Evolutionary conservation across 2,797 vertebrate species (phyloP).

Genomic region (Aldrovandia affinis): DNA sequence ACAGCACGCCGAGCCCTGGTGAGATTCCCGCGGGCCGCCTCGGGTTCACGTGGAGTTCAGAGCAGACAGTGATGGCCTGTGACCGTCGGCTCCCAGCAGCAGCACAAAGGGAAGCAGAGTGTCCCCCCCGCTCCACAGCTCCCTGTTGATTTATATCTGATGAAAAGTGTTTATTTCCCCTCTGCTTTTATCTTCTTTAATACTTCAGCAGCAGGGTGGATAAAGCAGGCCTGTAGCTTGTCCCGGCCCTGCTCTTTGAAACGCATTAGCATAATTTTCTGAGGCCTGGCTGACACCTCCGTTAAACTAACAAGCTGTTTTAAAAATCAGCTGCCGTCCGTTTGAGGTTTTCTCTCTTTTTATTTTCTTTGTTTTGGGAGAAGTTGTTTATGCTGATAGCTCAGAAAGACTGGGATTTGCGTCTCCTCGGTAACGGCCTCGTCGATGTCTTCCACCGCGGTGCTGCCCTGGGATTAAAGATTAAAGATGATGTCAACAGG

Average conservation of each 20-base stretch:
- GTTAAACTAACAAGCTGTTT: neutral
- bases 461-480: no score
- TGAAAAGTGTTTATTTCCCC: conserved; percentile 24
- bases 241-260: neutral
- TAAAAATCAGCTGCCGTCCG: no score
- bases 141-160: conserved; percentile 37
- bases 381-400: no score
- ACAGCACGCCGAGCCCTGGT: no score
- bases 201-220: conserved; percentile 23
- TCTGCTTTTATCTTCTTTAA: conserved; percentile 15
- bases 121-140: conserved; percentile 30
- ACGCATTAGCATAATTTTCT: neutral
- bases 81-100: conserved; percentile 28
- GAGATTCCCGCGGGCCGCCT: no score
- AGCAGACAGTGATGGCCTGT: conserved; percentile 25
- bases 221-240: neutral
- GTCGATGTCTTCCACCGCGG: no score
- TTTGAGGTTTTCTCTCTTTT: no score
- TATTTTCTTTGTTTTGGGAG: no score
- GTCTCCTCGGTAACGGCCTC: no score
- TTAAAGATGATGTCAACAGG: no score
- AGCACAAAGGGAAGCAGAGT: neutral
- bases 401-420: no score
- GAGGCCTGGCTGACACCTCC: neutral
- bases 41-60: conserved; percentile 44